Evolutionary conservation across 2,113 vertebrate species (phyloP).

Genomic region (Pyrgilauda ruficollis): DNA sequence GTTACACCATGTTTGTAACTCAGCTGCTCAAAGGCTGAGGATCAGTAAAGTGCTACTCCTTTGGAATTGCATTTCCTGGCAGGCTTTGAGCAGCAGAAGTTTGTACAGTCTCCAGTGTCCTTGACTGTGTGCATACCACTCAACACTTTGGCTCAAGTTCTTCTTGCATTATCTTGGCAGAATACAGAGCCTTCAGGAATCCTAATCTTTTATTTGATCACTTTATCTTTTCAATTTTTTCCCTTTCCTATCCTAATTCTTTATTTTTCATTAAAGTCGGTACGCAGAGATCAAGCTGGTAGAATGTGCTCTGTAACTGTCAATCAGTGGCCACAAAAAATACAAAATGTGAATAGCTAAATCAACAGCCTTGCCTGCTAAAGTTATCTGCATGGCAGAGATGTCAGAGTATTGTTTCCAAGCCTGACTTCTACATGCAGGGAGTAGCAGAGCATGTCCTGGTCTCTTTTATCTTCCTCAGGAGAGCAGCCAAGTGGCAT

Average conservation of each 20-base stretch:
- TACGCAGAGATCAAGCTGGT: conserved; percentile 46
- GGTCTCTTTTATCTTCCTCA: conserved; percentile 68
- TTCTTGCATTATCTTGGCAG: neutral
- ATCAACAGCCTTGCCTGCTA: conserved; percentile 54
- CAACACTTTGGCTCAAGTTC: neutral
- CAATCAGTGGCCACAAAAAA: conserved; percentile 62
- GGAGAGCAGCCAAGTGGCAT: conserved; percentile 72
- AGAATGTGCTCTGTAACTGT: conserved; percentile 63
- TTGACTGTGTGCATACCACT: neutral
- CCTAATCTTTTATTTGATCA: conserved; percentile 2
- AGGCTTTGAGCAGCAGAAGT: neutral
- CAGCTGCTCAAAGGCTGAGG: neutral
- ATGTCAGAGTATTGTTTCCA: conserved; percentile 73
- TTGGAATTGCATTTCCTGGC: neutral
- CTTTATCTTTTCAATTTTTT: conserved; percentile 18
- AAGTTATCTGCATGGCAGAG: conserved; percentile 68
- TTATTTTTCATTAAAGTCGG: conserved; percentile 50
- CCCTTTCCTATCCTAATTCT: neutral
- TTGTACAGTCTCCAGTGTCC: neutral
- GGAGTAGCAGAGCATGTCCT: conserved; percentile 73
- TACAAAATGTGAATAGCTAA: conserved; percentile 63
- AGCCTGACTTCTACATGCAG: conserved; percentile 55
- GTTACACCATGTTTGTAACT: neutral
- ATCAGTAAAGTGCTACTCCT: neutral
- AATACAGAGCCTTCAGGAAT: neutral